A percentile compares a stretch with the other conserved stretches of the same genome.
phyloP scores from a whole-genome alignment of 2,113 vertebrate genomes.

The Callaeas wilsoni region DNA sequence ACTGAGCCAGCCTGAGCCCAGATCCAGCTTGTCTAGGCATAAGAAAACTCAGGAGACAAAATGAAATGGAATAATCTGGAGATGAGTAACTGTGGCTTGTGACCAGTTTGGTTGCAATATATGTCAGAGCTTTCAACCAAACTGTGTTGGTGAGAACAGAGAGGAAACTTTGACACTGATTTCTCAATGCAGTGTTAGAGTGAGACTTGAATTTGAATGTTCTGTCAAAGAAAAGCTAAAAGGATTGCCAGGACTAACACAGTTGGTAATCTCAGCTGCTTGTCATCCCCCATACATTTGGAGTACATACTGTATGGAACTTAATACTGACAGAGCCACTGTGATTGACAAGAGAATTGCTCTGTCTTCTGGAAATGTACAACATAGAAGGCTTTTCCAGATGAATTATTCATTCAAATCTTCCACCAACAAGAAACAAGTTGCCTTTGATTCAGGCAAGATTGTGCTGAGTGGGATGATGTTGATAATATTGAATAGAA shows the following conservation, averaged over 20 bases:
- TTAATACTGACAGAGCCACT: constrained; percentile 24
- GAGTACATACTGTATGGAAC: constrained; percentile 7
- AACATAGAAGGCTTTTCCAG: constrained; percentile 49
- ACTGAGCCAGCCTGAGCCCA: neutral
- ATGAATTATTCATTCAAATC: constrained; percentile 73
- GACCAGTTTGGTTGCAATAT: neutral
- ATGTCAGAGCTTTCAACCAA: constrained; percentile 10
- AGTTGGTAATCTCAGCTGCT: constrained; percentile 58
- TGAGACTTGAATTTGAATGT: constrained; percentile 52
- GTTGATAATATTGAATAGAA: constrained; percentile 40
- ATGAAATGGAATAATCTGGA: neutral
- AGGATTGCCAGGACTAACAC: constrained; percentile 53
- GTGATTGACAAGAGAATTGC: constrained; percentile 66
- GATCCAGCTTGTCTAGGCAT: neutral
- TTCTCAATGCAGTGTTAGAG: constrained; percentile 12
- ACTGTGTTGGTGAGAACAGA: neutral
- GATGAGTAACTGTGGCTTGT: neutral
- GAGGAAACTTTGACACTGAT: neutral
- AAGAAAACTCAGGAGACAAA: neutral
- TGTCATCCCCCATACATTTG: constrained; percentile 5
- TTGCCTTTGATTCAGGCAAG: constrained; percentile 60
- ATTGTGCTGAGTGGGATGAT: constrained; percentile 22
- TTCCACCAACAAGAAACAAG: constrained; percentile 50
- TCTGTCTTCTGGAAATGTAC: constrained; percentile 66
- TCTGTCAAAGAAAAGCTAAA: constrained; percentile 57